Evolutionary conservation across 2,797 vertebrate species (phyloP).

Genomic region (Dallia pectoralis): DNA sequence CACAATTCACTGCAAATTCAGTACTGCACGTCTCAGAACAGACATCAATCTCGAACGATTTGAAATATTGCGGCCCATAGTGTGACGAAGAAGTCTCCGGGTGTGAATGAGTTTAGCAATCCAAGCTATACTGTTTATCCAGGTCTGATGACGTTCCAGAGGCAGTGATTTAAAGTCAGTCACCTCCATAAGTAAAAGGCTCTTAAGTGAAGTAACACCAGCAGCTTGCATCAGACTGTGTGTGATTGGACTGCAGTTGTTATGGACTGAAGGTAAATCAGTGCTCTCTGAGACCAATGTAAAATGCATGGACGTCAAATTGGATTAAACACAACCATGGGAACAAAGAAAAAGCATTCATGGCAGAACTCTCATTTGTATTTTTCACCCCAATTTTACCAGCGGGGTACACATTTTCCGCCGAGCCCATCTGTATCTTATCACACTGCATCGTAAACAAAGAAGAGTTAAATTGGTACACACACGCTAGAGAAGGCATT

Average conservation of each 20-base stretch:
- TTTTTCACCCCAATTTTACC: neutral
- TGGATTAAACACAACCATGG: slow-evolving; percentile 7
- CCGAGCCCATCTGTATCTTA: no score
- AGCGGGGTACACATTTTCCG: no score
- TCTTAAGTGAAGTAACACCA: slow-evolving; percentile 36
- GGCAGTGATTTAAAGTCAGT: slow-evolving; percentile 34
- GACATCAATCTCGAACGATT: neutral
- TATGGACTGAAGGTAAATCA: slow-evolving; percentile 46
- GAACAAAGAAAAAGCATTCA: slow-evolving; percentile 9
- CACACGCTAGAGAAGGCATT: no score
- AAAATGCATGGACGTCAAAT: neutral
- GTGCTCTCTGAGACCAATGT: slow-evolving; percentile 4
- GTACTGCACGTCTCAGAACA: neutral
- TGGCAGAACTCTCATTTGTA: neutral
- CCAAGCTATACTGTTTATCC: slow-evolving; percentile 33
- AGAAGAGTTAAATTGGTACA: no score
- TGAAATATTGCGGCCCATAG: neutral
- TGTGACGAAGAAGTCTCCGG: slow-evolving; percentile 9
- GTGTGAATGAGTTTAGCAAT: slow-evolving; percentile 30
- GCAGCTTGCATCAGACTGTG: neutral
- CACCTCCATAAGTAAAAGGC: slow-evolving; percentile 20
- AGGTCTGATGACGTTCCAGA: slow-evolving; percentile 14
- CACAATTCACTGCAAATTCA: neutral
- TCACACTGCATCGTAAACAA: no score
- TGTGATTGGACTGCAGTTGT: slow-evolving; percentile 44